Evolutionary conservation across 1,140 invertebrate genomes (phyloP), one percentile per base, ranked within the genome.

Genomic region (Magallana gigas): DNA sequence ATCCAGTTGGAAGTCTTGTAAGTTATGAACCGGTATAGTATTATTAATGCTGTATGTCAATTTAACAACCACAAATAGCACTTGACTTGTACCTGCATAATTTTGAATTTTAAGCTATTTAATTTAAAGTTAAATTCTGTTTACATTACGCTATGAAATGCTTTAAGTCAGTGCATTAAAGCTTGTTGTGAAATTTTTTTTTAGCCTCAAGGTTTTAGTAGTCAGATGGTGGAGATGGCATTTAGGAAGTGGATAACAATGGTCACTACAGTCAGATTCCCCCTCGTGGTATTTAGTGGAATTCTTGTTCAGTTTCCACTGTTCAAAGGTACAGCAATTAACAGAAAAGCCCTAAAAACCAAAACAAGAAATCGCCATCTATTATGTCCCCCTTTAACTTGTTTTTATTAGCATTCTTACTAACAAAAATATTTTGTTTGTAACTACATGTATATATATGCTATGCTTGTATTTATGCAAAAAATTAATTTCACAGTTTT

Each of bases 261-360:
- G 29, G 80, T 85, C 80, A 84, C 91, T 5, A 82, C 88, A 64
- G 59, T 71, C 1, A 60, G 90, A 2, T 84, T 90, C 64, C 91
- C 92, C 7, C 80, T 93, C 68, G 88, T 93, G 16, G 82, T 92
- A 6, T 91, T 91, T 71, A 91, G 90, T 56, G 91, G 91, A 23
- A 84, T 92, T 16, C 81, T 92, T 11, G 64, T 93, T 14, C 91
- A 89, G 29, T 91, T 91, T 60, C 86, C 86, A 23, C 36, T 91
- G 14, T 89, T 88, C 58, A 68, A 85, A 87, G 89, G 92, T 91
- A 89, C 12, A 56, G 12, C 14, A 18, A 48, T 64, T 1, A 64
- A 16, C 1, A 16, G 12, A 18, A 64, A 16, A 1, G 12, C 60
- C 60, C 5, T 1, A n/a, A 64, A 16, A 8, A n/a, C 14, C 8